Evolutionary conservation across 2,888 invertebrate species (phyloP), one percentile per base, ranked within the genome.

Genomic region (Pseudoips prasinana): DNA sequence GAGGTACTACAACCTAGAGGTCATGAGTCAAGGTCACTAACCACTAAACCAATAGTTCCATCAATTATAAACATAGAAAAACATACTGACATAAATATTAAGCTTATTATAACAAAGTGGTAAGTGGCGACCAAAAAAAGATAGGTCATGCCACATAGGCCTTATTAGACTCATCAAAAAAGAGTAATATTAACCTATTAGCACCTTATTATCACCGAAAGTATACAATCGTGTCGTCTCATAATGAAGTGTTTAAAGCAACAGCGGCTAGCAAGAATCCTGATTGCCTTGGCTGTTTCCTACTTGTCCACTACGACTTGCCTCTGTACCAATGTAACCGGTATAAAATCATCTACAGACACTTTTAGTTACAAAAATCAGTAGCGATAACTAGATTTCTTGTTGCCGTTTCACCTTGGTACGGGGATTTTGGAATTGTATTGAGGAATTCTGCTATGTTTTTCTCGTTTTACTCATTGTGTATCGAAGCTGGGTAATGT

Each of bases 201-300:
- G 8, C 51, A 50, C 46, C 39, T 45, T 46, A 47, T 47, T 47
- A 18, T 20, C 20, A 20, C 28, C 22, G 17, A 29, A 32, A 25
- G 34, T 25, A 34, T 45, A 22, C 29, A 10, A 25, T 37, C 28
- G 27, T 36, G 39, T 38, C 44, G 37, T 29, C 31, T 11, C 22
- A 54, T 66, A 67, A 69, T 70, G 62, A 71, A 70, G 64, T 64
- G 52, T 57, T 69, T 65, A 58, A 59, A 65, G 62, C 70, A 73
- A 70, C 69, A 66, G 58, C 63, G 71, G 62, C 59, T 57, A 46
- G 58, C 65, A 70, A 73, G 80, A 79, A 82, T 81, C 82, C 71
- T 61, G 85, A 68, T 86, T 73, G 72, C 87, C 87, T 87, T 87
- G 87, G 70, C 48, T 64, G 70, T 84, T 86, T 87, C 87, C 87